Evolutionary conservation across 1,140 invertebrate species (phyloP).

Genomic region (Pomacea maculata): DNA sequence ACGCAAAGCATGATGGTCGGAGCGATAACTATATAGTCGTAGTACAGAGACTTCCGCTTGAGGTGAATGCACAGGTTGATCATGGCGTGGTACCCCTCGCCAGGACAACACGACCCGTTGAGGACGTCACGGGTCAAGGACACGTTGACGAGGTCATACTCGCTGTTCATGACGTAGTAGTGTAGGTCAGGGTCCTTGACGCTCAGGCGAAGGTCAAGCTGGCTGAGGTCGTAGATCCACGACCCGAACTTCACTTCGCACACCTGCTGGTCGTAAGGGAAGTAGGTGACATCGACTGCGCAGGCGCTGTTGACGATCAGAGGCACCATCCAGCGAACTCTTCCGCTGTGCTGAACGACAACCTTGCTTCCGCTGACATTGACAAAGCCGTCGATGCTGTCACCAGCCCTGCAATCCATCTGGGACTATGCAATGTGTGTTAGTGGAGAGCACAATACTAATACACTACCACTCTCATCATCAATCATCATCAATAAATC

Average conservation of each 20-base stretch:
- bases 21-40: constrained; percentile 63
- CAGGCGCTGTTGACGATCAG: constrained; percentile 58
- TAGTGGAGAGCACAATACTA: not conserved
- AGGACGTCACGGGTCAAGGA: constrained; percentile 27
- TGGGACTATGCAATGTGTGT: not conserved
- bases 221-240: constrained; percentile 97
- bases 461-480: not conserved
- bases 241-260: constrained; percentile 98
- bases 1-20: constrained; percentile 63
- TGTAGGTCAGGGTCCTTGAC: constrained; percentile 42
- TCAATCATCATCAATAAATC: too few species aligned
- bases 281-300: constrained; percentile 59
- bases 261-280: constrained; percentile 96
- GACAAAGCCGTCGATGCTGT: constrained; percentile 55
- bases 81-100: constrained; percentile 51
- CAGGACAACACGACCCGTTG: constrained; percentile 51
- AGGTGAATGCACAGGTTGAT: constrained; percentile 48
- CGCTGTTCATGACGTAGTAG: constrained; percentile 56
- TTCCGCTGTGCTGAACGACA: constrained; percentile 43
- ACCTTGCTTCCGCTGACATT: constrained; percentile 56
- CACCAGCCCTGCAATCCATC: constrained; percentile 46
- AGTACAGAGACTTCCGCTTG: constrained; percentile 59
- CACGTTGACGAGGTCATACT: constrained; percentile 41
- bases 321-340: constrained; percentile 57
- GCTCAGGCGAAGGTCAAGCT: constrained; percentile 71